phyloP scores from a whole-genome alignment of 2,888 invertebrate genomes.

The Leucophenga montana region DNA sequence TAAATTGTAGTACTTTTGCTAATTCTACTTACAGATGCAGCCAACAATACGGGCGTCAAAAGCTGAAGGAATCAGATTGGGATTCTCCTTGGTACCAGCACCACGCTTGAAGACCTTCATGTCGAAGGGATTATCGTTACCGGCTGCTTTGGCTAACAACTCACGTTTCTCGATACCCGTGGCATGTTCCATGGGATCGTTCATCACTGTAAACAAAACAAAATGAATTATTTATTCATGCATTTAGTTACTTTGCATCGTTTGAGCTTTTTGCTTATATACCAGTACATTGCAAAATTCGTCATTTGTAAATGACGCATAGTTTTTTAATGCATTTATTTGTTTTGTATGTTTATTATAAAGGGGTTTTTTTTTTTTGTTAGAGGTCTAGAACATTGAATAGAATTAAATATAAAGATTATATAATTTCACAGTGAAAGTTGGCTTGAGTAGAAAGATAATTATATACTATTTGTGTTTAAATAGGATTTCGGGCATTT shows the following conservation, averaged over 20 bases:
- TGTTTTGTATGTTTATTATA: background rate
- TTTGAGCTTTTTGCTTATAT: background rate
- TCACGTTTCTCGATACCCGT: slow-evolving; percentile 95
- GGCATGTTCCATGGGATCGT: slow-evolving; percentile 92
- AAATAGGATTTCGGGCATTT: too few species aligned
- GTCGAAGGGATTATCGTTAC: slow-evolving; percentile 91
- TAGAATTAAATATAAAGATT: too few species aligned
- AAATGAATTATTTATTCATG: background rate
- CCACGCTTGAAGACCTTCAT: slow-evolving; percentile 88
- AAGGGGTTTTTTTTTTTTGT: too few species aligned
- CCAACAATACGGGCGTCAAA: slow-evolving; percentile 93
- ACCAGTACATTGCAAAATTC: background rate
- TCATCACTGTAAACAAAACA: slow-evolving; percentile 77
- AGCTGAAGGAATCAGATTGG: slow-evolving; percentile 92
- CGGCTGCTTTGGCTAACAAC: slow-evolving; percentile 87
- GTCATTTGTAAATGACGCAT: background rate
- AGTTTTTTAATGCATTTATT: background rate
- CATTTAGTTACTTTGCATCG: background rate
- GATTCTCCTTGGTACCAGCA: slow-evolving; percentile 86
- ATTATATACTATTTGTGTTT: too few species aligned
- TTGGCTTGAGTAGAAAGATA: too few species aligned
- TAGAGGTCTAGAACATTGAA: too few species aligned
- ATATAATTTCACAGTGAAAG: too few species aligned
- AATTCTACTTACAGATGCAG: slow-evolving; percentile 84
- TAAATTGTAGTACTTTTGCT: background rate